Base-by-base conservation (phyloP, 2,888 invertebrate genomes). In the Seira sanloemensis region DNA sequence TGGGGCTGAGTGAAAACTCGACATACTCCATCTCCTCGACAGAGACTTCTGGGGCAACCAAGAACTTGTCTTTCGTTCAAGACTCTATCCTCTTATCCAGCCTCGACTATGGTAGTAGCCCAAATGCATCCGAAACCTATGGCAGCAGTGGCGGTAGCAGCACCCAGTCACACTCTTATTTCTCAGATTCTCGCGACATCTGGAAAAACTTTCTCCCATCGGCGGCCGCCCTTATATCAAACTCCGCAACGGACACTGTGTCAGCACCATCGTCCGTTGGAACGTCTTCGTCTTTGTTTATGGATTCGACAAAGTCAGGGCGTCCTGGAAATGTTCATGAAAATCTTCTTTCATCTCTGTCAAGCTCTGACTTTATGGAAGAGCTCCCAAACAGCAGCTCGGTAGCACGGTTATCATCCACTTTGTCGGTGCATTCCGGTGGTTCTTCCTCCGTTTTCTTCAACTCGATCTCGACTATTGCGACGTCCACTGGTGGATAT, bases 401-500 rank as follows among this genome's bases (percentile, higher is more conserved):
- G 1, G 25, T 50, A 16, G 67, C 77, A 0, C 50, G 77, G 7
- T 25, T 77, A 50, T 68, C 77, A 2, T 77, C 77, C 26, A 77
- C 77, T 0, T 27, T 77, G 2, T 77, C 77, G 66, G 77, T 69
- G 50, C 68, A 77, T 18, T 77, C 77, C 77, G 77, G 67, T 21
- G 26, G 19, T 24, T 69, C 77, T 16, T 46, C 37, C 26, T 62
- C 78, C 9, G 66, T 72, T 50, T 65, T 65, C 16, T 2, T 71
- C 16, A 71, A 72, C 66, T 78, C 71, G 62, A 78, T 78, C 78
- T 72, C 78, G 37, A 72, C 78, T 26, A 71, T 72, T 24, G 71
- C 71, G 78, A 72, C 72, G 23, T 78, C 72, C 58, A 68, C 77
- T 77, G 77, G 77, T n/a, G 69, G 69, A 54, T 68, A 77, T 18